Percentiles rank a stretch among this genome's conserved stretches.
Evolutionary conservation across 1,140 invertebrate species (phyloP).

Genomic region (Lordiphosa clarofinis): DNA sequence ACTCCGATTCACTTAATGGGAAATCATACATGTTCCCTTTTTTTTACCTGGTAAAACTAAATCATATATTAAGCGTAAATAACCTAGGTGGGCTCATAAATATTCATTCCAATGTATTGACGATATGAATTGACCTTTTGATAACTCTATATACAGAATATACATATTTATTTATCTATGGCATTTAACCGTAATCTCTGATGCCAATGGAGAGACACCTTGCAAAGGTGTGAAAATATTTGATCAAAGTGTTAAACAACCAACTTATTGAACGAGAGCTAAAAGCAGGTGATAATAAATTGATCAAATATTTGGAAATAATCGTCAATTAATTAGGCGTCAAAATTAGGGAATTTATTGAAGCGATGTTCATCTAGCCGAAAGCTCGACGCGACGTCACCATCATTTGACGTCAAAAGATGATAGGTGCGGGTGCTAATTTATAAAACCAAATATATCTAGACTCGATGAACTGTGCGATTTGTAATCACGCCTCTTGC

Average conservation of each 20-base stretch:
- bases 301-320: slow-evolving; percentile 49
- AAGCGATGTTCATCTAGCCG: slow-evolving; percentile 11
- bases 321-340: slow-evolving; percentile 49
- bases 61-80: too few species aligned
- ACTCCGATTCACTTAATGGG: too few species aligned
- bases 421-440: slow-evolving; percentile 6
- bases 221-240: slow-evolving; percentile 52
- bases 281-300: slow-evolving; percentile 33
- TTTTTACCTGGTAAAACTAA: too few species aligned
- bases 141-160: too few species aligned
- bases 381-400: slow-evolving; percentile 39
- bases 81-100: too few species aligned
- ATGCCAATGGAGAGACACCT: slow-evolving; percentile 1
- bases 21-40: too few species aligned
- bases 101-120: too few species aligned
- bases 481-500: slow-evolving; percentile 5
- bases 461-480: not conserved
- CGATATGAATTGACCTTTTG: too few species aligned
- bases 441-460: slow-evolving; percentile 1
- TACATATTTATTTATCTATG: slow-evolving; percentile 15
- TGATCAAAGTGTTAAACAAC: slow-evolving; percentile 11
- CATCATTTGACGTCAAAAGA: slow-evolving; percentile 37
- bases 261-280: slow-evolving; percentile 15
- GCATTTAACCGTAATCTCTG: not conserved
- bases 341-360: slow-evolving; percentile 20